Evolutionary conservation across 2,888 invertebrate genomes (phyloP).

Genomic region (Torymus auratus): DNA sequence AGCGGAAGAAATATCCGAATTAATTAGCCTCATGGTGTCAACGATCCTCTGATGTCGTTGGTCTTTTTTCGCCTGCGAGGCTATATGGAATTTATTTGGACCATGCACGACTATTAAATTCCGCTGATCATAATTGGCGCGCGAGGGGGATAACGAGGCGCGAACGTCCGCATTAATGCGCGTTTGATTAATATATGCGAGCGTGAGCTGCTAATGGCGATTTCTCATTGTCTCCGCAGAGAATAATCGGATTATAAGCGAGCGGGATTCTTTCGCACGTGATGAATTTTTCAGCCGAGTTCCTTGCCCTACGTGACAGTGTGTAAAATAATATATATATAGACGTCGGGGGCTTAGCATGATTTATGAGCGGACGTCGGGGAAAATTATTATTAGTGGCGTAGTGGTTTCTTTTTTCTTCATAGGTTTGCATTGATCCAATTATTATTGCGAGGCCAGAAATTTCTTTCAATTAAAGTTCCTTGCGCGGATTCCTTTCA

Average conservation of each 20-base stretch:
- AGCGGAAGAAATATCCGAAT: too few relatives aligned
- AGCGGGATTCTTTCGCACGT: neutral
- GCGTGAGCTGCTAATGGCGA: conserved; percentile 15
- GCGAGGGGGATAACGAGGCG: neutral
- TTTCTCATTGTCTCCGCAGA: conserved; percentile 3
- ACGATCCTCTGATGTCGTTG: too few relatives aligned
- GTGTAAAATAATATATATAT: neutral
- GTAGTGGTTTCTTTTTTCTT: neutral
- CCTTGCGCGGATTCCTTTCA: neutral
- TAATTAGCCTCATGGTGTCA: too few relatives aligned
- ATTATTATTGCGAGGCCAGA: conserved; percentile 10
- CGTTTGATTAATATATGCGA: conserved; percentile 26
- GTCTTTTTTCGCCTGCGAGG: too few relatives aligned
- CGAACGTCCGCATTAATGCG: neutral
- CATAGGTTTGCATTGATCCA: conserved; percentile 13
- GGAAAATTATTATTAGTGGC: conserved; percentile 32
- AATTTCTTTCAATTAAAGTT: conserved; percentile 18
- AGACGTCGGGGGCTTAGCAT: neutral
- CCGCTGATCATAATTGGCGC: conserved; percentile 31
- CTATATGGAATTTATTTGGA: too few relatives aligned
- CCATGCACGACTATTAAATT: neutral
- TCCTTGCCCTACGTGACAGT: neutral
- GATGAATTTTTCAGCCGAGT: conserved; percentile 30
- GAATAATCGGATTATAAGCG: conserved; percentile 15
- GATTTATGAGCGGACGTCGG: conserved; percentile 32